Percentiles rank a stretch among this genome's conserved stretches.
Conservation (phyloP, 2,797 vertebrate species). For the Melanotaenia nigrans region DNA sequence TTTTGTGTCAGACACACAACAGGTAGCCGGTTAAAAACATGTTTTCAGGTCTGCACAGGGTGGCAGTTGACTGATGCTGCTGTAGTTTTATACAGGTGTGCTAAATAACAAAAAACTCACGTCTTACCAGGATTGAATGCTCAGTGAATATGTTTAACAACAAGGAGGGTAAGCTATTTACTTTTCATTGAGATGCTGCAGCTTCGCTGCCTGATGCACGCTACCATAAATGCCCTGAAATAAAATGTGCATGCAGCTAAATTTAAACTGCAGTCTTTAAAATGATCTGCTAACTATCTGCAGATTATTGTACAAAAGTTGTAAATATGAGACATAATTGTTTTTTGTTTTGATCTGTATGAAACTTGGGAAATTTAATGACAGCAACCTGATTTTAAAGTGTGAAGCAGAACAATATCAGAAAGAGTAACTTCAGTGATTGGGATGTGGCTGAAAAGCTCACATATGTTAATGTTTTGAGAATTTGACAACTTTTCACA, state of each 20-base stretch:
- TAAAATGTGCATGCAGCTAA: not conserved
- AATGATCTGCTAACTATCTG: no score
- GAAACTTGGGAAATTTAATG: no score
- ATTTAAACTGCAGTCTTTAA: no score
- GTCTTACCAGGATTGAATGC: not conserved
- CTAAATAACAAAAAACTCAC: not conserved
- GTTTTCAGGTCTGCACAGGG: not conserved
- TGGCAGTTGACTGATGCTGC: not conserved
- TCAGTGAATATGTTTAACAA: not conserved
- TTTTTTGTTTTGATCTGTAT: no score
- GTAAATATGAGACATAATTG: no score
- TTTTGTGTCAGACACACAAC: not conserved
- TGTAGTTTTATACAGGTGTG: not conserved
- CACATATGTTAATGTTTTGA: no score
- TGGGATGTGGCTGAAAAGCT: no score
- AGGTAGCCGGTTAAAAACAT: not conserved
- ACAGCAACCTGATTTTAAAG: no score
- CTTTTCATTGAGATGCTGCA: not conserved
- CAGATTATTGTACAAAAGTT: no score
- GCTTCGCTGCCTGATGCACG: not conserved
- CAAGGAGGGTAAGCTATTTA: not conserved
- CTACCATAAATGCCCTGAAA: not conserved
- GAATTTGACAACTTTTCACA: no score
- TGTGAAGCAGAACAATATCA: no score
- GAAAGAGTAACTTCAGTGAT: no score